These are phyloP conservation scores for Halcyon malimbica DNA, from an alignment of 2,113 vertebrate species.

Conservation along the genomic window DNA sequence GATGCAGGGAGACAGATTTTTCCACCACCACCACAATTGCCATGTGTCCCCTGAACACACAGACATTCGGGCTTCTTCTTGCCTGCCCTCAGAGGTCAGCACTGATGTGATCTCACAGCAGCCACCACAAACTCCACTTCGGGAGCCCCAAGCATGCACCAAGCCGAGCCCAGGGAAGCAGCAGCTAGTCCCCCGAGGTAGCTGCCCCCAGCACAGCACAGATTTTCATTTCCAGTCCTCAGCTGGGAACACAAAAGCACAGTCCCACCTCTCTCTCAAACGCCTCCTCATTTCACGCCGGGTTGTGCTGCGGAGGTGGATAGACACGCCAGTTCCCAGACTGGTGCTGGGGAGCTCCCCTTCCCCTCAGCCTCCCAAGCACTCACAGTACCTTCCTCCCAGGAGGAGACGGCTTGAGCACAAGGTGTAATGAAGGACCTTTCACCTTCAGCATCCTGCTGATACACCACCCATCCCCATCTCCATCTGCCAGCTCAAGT, in stretches of 20 bases:
- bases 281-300: background rate
- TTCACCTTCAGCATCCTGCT: background rate
- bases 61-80: background rate
- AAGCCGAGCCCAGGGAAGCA: background rate
- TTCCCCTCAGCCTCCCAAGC: background rate
- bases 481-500: background rate
- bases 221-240: background rate
- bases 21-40: background rate
- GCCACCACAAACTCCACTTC: background rate
- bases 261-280: background rate
- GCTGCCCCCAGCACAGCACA: background rate
- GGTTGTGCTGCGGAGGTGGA: background rate
- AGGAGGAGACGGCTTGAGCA: background rate
- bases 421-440: fast-evolving
- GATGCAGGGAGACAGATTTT: background rate
- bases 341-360: background rate
- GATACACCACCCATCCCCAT: background rate
- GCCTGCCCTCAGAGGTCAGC: background rate
- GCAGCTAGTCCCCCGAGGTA: background rate
- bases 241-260: background rate
- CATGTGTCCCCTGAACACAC: background rate
- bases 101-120: background rate
- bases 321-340: background rate
- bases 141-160: background rate
- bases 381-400: background rate